Percentiles rank a stretch among this genome's conserved stretches.
phyloP scores from a whole-genome alignment of 2,113 vertebrate genomes.

The Rhinichthys klamathensis region DNA sequence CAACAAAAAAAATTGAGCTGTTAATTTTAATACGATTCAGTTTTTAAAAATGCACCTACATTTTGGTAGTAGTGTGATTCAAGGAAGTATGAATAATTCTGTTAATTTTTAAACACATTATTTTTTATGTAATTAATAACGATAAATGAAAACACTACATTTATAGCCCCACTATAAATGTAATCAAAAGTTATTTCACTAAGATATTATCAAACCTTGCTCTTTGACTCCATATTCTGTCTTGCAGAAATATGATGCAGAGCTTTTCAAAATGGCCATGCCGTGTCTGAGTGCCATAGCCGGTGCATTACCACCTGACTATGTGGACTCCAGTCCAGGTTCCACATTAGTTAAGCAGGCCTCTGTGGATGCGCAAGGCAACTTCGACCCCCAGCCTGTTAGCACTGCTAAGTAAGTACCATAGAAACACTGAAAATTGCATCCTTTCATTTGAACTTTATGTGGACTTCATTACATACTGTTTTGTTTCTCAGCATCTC shows the following conservation, averaged over 20 bases:
- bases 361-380: slow-evolving; percentile 91
- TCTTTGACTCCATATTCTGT: slow-evolving; percentile 42
- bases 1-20: not conserved
- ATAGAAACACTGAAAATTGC: not conserved
- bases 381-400: slow-evolving; percentile 96
- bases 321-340: slow-evolving; percentile 85
- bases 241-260: slow-evolving; percentile 90
- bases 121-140: not conserved
- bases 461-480: not conserved
- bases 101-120: not conserved
- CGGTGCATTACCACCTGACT: slow-evolving; percentile 93
- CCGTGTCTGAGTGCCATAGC: slow-evolving; percentile 92
- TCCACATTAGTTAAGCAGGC: slow-evolving; percentile 86
- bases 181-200: not conserved
- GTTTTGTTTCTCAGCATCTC: slow-evolving; percentile 79
- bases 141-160: not conserved
- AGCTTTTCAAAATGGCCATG: slow-evolving; percentile 94
- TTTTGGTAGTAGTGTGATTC: not conserved
- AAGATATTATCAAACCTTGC: not conserved
- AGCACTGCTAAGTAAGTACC: slow-evolving; percentile 89
- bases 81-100: not conserved
- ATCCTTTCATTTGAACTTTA: not conserved
- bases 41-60: not conserved
- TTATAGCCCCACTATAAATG: not conserved
- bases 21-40: not conserved